Conservation (phyloP, 2,113 vertebrate genomes). For the Cyphomyrus plagiostoma region DNA sequence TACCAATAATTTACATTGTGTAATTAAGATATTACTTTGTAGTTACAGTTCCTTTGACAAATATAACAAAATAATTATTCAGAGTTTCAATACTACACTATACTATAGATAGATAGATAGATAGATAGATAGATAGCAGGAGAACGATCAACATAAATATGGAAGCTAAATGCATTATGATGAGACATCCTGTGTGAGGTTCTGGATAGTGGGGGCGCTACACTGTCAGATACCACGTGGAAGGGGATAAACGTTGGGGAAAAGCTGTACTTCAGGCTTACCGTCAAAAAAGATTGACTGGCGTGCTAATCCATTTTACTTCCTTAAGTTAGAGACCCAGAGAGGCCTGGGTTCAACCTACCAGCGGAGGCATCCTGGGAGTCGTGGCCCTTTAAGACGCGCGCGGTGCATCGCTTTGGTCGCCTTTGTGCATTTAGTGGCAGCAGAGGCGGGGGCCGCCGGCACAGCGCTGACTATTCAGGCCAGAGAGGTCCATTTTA, state of each 20-base stretch:
- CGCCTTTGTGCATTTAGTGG: constrained; percentile 37
- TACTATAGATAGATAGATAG: too few species aligned
- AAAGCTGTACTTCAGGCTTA: not conserved
- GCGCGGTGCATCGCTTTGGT: constrained; percentile 27
- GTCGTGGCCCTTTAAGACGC: constrained; percentile 20
- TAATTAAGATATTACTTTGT: not conserved
- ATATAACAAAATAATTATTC: not conserved
- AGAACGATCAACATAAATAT: not conserved
- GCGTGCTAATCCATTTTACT: not conserved
- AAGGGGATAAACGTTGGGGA: not conserved
- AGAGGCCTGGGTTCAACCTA: not conserved
- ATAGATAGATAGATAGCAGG: not conserved
- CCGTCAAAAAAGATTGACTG: not conserved
- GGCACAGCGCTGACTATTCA: constrained; percentile 26
- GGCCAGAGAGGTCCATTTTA: constrained; percentile 38
- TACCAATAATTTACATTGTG: not conserved
- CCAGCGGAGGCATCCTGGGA: not conserved
- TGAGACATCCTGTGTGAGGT: not conserved
- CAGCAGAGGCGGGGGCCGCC: constrained; percentile 12
- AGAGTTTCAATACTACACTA: not conserved
- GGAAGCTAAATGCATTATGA: not conserved
- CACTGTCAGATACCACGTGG: not conserved
- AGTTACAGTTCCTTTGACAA: not conserved
- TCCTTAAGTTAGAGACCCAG: not conserved
- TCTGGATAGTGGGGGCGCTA: not conserved